phyloP scores from a whole-genome alignment of 1,140 invertebrate genomes.

The Magallana gigas region DNA sequence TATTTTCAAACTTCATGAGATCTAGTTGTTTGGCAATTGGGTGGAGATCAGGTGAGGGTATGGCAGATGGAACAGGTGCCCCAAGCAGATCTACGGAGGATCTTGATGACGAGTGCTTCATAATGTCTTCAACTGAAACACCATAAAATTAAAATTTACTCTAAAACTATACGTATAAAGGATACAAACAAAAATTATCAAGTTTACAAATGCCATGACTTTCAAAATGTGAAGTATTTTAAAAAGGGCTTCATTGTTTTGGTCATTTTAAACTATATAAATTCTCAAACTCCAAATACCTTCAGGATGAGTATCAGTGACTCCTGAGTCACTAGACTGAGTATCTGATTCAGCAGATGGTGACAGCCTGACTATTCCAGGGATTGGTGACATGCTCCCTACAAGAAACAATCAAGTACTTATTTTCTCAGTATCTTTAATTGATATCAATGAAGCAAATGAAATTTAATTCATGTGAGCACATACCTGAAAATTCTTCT shows the following conservation, averaged over 20 bases:
- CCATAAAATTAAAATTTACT: too few species aligned
- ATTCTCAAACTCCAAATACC: neutral
- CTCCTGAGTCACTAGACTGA: constrained; percentile 69
- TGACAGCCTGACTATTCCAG: neutral
- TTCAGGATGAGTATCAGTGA: constrained; percentile 57
- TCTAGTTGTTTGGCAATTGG: constrained; percentile 61
- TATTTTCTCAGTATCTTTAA: neutral
- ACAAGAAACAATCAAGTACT: neutral
- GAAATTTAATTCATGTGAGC: too few species aligned
- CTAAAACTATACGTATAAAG: too few species aligned
- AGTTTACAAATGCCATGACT: too few species aligned
- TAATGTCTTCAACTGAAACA: constrained; percentile 38
- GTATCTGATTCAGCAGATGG: constrained; percentile 55
- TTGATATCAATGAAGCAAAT: too few species aligned
- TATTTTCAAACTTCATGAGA: constrained; percentile 69
- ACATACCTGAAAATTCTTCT: constrained; percentile 56
- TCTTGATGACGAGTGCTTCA: neutral
- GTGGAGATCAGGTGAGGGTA: constrained; percentile 73
- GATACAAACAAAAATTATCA: too few species aligned
- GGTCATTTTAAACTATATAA: too few species aligned
- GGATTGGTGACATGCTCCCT: neutral
- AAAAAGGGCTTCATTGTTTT: too few species aligned
- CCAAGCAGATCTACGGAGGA: constrained; percentile 66
- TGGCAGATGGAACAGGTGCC: constrained; percentile 72
- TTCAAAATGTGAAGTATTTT: too few species aligned